Conservation (phyloP, 35 echinoderm and acorn worm genomes). For the Ophioderma brevispina region DNA sequence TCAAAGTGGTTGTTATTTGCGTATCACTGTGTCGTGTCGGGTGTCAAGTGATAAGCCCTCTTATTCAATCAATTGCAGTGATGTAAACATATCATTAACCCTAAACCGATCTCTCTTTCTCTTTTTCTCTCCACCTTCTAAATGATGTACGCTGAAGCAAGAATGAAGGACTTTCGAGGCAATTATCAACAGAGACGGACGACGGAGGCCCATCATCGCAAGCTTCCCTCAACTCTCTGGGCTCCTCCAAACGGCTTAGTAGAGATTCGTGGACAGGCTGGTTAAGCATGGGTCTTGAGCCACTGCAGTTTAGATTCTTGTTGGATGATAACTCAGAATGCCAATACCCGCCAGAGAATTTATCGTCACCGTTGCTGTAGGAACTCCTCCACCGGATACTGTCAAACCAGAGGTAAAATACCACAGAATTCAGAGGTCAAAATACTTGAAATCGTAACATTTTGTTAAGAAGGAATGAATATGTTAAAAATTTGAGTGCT, state of each 20-base stretch:
- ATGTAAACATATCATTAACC: too few relatives aligned
- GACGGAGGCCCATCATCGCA: conserved; percentile 71
- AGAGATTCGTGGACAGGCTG: conserved; percentile 95
- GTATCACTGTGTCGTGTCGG: too few relatives aligned
- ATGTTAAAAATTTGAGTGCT: too few relatives aligned
- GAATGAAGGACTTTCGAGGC: conserved; percentile 88
- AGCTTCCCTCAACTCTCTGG: conserved; percentile 79
- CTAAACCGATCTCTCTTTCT: neutral
- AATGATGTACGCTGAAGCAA: conserved; percentile 81
- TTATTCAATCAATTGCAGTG: too few relatives aligned
- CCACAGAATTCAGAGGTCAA: too few relatives aligned
- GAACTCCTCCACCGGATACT: conserved; percentile 28
- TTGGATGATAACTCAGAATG: conserved; percentile 98
- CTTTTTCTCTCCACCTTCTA: conserved; percentile 56
- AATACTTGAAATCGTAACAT: too few relatives aligned
- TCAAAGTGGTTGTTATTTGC: too few relatives aligned
- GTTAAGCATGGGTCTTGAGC: conserved; percentile 90
- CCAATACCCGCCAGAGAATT: conserved; percentile 85
- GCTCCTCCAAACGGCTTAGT: conserved; percentile 93
- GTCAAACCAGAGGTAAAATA: conserved; percentile 50
- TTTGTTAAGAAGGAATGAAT: too few relatives aligned
- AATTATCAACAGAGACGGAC: conserved; percentile 46
- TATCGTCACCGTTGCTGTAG: conserved; percentile 80
- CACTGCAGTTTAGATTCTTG: conserved; percentile 90
- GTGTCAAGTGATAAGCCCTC: too few relatives aligned